phyloP scores from a whole-genome alignment of 2,888 invertebrate species.

The Dascillus cervinus region DNA sequence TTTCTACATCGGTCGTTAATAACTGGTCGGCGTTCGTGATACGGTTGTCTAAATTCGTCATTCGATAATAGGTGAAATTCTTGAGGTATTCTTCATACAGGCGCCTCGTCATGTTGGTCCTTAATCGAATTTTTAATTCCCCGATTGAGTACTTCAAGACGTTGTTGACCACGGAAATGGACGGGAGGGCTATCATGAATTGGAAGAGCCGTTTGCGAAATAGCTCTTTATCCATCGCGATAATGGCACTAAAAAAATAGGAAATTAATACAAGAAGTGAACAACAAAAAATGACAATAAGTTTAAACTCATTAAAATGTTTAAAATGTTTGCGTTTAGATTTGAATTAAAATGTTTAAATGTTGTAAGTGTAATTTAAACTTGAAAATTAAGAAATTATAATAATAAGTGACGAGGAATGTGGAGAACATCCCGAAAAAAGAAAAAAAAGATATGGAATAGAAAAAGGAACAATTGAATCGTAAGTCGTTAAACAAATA shows the following conservation, averaged over 20 bases:
- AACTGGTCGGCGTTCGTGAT: constrained; percentile 95
- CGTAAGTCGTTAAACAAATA: too few species aligned
- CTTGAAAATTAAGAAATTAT: too few species aligned
- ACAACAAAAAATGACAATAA: too few species aligned
- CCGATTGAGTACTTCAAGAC: constrained; percentile 91
- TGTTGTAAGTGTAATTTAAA: too few species aligned
- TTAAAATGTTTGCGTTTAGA: too few species aligned
- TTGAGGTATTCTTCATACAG: constrained; percentile 88
- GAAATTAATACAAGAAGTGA: too few species aligned
- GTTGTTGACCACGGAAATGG: constrained; percentile 90
- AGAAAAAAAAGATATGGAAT: too few species aligned
- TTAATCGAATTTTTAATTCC: constrained; percentile 82
- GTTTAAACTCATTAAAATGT: too few species aligned
- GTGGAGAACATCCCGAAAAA: too few species aligned
- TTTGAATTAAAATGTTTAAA: too few species aligned
- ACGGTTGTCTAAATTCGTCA: constrained; percentile 89
- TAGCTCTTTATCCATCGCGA: constrained; percentile 71
- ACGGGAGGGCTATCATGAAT: constrained; percentile 79
- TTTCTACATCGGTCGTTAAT: constrained; percentile 92
- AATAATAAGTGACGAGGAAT: too few species aligned
- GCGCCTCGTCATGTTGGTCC: constrained; percentile 81
- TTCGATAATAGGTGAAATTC: constrained; percentile 96
- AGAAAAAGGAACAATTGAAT: too few species aligned
- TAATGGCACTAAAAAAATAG: constrained; percentile 69
- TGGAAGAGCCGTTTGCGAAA: constrained; percentile 69